phyloP scores from a whole-genome alignment of 2,888 invertebrate species.

The Rhopalosiphum nymphaeae region DNA sequence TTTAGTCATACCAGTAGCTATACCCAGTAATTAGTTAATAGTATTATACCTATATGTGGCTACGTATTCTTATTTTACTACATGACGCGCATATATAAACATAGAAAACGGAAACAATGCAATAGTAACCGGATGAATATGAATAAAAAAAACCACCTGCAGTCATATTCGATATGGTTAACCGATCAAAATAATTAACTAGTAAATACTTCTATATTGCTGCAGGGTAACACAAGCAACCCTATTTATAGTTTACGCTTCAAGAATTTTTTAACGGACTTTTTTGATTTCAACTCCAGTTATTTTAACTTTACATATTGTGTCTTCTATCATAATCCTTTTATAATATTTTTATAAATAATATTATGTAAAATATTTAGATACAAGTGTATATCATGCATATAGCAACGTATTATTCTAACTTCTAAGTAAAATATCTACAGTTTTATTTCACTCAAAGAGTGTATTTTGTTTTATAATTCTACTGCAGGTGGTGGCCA shows the following conservation, averaged over 20 bases:
- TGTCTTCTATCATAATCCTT: neutral
- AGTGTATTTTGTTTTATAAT: neutral
- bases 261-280: constrained; percentile 45
- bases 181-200: constrained; percentile 63
- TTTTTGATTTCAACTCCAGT: constrained; percentile 37
- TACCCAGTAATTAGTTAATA: constrained; percentile 21
- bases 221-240: constrained; percentile 36
- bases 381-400: neutral
- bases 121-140: constrained; percentile 57
- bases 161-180: constrained; percentile 61
- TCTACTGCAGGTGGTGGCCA: neutral
- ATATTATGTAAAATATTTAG: neutral
- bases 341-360: neutral
- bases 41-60: neutral
- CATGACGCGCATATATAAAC: neutral
- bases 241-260: constrained; percentile 48
- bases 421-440: neutral
- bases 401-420: neutral
- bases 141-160: constrained; percentile 63
- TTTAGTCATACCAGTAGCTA: neutral
- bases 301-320: constrained; percentile 5
- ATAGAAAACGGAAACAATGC: constrained; percentile 60
- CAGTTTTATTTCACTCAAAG: neutral
- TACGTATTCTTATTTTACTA: constrained; percentile 3
- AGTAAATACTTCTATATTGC: constrained; percentile 41